These are phyloP conservation scores for Cordilura impudica DNA, from an alignment of 2,888 invertebrate species.

Conservation along the genomic window DNA sequence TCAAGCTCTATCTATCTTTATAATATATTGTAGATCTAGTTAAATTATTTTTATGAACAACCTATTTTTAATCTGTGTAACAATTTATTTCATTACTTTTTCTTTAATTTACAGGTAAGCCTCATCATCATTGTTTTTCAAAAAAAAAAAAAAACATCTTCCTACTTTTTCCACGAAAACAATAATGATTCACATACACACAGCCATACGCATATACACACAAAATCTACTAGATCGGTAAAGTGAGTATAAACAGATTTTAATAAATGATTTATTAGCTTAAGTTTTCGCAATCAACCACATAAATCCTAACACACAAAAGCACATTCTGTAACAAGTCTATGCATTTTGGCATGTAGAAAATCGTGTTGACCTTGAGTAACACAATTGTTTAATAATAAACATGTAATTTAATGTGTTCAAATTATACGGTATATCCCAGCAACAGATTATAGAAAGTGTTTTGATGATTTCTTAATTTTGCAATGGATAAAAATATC, in stretches of 20 bases:
- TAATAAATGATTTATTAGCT: slow-evolving; percentile 57
- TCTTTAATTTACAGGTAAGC: slow-evolving; percentile 47
- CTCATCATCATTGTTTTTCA: not conserved
- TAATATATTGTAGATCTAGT: too few species aligned
- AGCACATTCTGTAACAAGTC: not conserved
- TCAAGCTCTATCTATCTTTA: too few species aligned
- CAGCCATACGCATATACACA: too few species aligned
- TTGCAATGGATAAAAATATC: too few species aligned
- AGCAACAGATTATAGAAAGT: too few species aligned
- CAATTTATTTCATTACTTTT: slow-evolving; percentile 30
- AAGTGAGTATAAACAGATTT: slow-evolving; percentile 58
- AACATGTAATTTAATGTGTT: slow-evolving; percentile 50
- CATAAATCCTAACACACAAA: slow-evolving; percentile 41
- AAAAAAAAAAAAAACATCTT: not conserved
- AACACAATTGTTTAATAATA: slow-evolving; percentile 53
- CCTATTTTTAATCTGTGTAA: not conserved
- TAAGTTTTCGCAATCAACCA: slow-evolving; percentile 48
- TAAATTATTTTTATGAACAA: not conserved
- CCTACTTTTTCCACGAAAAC: slow-evolving; percentile 3
- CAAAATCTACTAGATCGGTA: not conserved
- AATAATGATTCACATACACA: slow-evolving; percentile 12
- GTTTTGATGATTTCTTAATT: too few species aligned
- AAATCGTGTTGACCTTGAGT: slow-evolving; percentile 53
- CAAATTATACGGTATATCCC: slow-evolving; percentile 8
- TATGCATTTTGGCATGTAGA: slow-evolving; percentile 30